These are phyloP conservation scores for Pyxicephalus adspersus DNA, from an alignment of 2,113 vertebrate genomes.

Conservation along the genomic window DNA sequence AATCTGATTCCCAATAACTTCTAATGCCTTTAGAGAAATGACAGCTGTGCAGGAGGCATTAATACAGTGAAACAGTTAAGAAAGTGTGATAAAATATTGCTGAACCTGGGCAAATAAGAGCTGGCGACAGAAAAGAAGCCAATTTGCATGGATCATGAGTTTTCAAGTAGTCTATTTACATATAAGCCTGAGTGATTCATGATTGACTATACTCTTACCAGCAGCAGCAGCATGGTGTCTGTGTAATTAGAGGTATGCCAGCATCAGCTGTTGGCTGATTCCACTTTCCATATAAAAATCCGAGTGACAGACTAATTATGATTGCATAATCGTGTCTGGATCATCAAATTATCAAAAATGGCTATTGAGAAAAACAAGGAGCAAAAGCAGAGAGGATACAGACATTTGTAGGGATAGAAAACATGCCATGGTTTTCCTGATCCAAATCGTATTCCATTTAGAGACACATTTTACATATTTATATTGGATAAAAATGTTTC, in stretches of 20 bases:
- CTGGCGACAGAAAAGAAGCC: constrained; percentile 20
- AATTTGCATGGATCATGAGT: constrained; percentile 49
- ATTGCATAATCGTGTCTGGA: constrained; percentile 16
- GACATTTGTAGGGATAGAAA: neutral
- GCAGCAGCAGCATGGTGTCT: constrained; percentile 22
- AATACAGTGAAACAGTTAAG: constrained; percentile 4
- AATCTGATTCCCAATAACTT: neutral
- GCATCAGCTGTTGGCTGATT: constrained; percentile 24
- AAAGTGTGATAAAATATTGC: constrained; percentile 33
- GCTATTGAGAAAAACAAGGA: constrained; percentile 19
- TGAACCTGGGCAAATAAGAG: constrained; percentile 4
- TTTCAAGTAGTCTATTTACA: constrained; percentile 41
- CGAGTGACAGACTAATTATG: constrained; percentile 38
- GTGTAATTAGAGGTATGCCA: constrained; percentile 32
- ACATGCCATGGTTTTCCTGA: neutral
- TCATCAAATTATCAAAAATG: constrained; percentile 35
- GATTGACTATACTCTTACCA: constrained; percentile 45
- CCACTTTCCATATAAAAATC: constrained; percentile 23
- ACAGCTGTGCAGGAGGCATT: neutral
- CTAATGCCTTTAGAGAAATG: neutral
- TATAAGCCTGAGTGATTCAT: constrained; percentile 42
- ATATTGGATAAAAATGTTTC: neutral
- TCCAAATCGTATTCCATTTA: neutral
- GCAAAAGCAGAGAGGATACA: neutral
- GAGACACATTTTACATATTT: neutral